A percentile compares a stretch with the other conserved stretches of the same genome.
Conservation (phyloP, 2,888 invertebrate genomes). For the Leptarthrus brevirostris region DNA sequence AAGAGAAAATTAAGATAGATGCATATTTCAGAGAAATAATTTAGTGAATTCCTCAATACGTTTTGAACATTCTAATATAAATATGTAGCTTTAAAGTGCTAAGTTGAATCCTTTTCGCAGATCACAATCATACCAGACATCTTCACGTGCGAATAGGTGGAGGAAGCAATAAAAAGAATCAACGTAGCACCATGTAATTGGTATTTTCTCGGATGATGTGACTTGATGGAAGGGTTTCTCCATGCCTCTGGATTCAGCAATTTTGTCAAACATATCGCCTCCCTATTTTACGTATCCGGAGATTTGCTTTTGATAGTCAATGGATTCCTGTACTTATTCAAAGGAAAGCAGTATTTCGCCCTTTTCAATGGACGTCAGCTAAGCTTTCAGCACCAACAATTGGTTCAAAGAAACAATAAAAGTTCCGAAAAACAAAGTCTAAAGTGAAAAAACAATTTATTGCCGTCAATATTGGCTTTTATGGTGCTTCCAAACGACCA, state of each 20-base stretch:
- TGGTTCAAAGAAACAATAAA: conserved; percentile 54
- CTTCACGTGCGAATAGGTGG: conserved; percentile 27
- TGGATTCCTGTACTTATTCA: neutral
- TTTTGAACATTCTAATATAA: no score
- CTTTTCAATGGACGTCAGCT: neutral
- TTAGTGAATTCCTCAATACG: no score
- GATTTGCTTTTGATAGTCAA: conserved; percentile 14
- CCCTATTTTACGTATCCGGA: conserved; percentile 31
- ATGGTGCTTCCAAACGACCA: conserved; percentile 51
- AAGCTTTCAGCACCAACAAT: conserved; percentile 21
- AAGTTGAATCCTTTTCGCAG: neutral
- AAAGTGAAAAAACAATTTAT: conserved; percentile 55
- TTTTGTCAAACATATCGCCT: conserved; percentile 32
- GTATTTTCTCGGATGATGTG: conserved; percentile 55
- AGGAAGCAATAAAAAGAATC: conserved; percentile 53
- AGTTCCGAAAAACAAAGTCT: conserved; percentile 51
- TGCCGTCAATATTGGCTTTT: conserved; percentile 53
- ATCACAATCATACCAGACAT: neutral
- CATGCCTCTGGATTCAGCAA: conserved; percentile 40
- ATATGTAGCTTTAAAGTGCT: no score
- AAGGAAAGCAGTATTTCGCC: neutral
- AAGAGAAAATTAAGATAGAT: no score
- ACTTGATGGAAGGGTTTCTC: conserved; percentile 52
- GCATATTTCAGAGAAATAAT: no score
- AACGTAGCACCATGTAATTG: conserved; percentile 54